Conservation (phyloP, 2,888 invertebrate genomes). For the Megastigmus dorsalis region DNA sequence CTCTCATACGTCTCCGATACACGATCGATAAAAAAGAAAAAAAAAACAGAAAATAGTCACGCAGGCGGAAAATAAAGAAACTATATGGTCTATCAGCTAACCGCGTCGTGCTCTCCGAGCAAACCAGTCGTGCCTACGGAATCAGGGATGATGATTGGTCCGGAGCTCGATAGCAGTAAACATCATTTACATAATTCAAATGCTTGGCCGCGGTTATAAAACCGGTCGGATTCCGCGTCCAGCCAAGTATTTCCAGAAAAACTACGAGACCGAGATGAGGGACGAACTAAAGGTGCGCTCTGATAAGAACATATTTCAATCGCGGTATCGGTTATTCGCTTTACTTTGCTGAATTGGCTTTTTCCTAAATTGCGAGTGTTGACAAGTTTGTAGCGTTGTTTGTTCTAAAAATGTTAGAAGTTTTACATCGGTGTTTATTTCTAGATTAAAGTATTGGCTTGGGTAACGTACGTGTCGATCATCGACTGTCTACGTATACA, state of each 20-base stretch:
- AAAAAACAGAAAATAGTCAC: not conserved
- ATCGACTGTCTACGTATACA: too few relatives aligned
- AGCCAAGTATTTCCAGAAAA: constrained; percentile 13
- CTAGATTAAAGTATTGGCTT: not conserved
- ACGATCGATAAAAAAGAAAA: not conserved
- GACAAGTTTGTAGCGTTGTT: not conserved
- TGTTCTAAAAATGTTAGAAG: not conserved
- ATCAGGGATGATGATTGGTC: constrained; percentile 9
- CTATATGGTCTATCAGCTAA: constrained; percentile 28
- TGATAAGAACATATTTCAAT: not conserved
- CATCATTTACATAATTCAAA: constrained; percentile 46
- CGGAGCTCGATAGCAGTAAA: constrained; percentile 5
- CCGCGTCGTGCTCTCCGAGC: constrained; percentile 26
- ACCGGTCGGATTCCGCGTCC: constrained; percentile 29
- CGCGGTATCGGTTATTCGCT: not conserved
- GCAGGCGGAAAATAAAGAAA: not conserved
- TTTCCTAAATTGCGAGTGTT: not conserved
- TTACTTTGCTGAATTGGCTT: not conserved
- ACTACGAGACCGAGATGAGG: constrained; percentile 27
- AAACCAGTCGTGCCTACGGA: constrained; percentile 50
- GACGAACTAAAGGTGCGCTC: constrained; percentile 47
- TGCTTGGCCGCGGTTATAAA: constrained; percentile 35
- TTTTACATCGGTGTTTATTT: not conserved
- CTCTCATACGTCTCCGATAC: not conserved
- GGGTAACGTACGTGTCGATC: too few relatives aligned